Conservation (phyloP, 2,797 vertebrate species). For the Gobio occitaniae region DNA sequence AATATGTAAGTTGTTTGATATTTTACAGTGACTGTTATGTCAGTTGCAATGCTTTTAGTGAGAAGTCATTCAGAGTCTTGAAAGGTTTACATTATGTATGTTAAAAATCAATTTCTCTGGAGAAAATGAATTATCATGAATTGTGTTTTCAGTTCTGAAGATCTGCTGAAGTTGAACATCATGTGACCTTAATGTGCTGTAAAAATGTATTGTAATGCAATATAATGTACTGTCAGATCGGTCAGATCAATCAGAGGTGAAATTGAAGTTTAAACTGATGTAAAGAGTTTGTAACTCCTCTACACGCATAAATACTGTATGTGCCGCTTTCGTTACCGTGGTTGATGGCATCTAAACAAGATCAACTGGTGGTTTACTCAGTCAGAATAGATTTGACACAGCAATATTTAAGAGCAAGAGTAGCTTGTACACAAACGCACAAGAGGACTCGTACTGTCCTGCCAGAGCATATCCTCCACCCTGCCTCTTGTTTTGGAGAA, state of each 20-base stretch:
- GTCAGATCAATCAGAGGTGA: not conserved
- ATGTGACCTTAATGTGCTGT: not conserved
- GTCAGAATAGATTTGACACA: slow-evolving; percentile 18
- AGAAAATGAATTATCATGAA: not conserved
- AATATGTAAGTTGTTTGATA: not conserved
- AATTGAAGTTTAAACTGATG: slow-evolving; percentile 7
- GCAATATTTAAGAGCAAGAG: slow-evolving; percentile 31
- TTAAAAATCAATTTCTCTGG: not conserved
- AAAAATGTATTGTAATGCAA: not conserved
- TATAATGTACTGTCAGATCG: not conserved
- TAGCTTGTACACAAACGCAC: not conserved
- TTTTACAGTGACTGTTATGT: not conserved
- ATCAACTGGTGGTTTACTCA: slow-evolving; percentile 33
- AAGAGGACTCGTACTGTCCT: not conserved
- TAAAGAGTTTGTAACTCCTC: slow-evolving; percentile 7
- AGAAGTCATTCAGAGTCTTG: not conserved
- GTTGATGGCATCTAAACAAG: slow-evolving; percentile 27
- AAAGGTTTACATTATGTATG: not conserved
- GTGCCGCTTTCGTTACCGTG: not conserved
- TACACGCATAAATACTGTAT: not conserved
- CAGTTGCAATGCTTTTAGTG: not conserved
- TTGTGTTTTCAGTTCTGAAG: not conserved
- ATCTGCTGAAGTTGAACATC: not conserved
- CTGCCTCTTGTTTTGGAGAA: slow-evolving; percentile 18
- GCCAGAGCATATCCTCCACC: not conserved